A percentile compares a stretch with the other conserved stretches of the same genome.
These are phyloP conservation scores for Cynoglossus semilaevis DNA, from an alignment of 2,113 vertebrate genomes.

Conservation along the genomic window DNA sequence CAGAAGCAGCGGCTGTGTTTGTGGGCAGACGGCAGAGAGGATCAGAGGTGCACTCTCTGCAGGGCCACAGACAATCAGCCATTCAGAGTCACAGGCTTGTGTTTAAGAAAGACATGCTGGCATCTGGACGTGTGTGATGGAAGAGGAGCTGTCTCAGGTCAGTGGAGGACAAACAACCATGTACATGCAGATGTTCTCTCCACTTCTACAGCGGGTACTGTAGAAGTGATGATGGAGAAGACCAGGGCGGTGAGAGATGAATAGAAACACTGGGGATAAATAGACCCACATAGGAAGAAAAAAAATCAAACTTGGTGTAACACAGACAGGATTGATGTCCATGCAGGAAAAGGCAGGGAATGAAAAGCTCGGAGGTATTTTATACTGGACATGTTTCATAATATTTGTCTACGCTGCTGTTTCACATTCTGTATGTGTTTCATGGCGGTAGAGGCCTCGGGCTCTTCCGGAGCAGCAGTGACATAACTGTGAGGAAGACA, in stretches of 20 bases:
- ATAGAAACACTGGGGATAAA: slow-evolving; percentile 6
- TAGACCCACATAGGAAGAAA: slow-evolving; percentile 1
- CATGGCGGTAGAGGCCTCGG: background rate
- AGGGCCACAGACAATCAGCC: slow-evolving; percentile 43
- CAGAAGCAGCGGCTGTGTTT: slow-evolving; percentile 29
- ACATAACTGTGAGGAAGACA: background rate
- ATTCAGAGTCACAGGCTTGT: slow-evolving; percentile 35
- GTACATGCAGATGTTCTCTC: slow-evolving; percentile 34
- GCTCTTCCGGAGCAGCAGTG: background rate
- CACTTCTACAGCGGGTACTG: slow-evolving; percentile 10
- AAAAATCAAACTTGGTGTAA: background rate
- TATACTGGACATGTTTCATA: no score
- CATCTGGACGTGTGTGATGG: slow-evolving; percentile 18
- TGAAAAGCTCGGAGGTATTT: no score
- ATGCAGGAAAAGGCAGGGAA: background rate
- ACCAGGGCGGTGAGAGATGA: background rate
- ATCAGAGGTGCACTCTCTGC: slow-evolving; percentile 31
- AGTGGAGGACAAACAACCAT: slow-evolving; percentile 35
- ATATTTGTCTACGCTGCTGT: no score
- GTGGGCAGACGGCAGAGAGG: slow-evolving; percentile 25
- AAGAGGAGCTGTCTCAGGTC: slow-evolving; percentile 44
- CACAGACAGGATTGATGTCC: background rate
- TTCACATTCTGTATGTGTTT: no score
- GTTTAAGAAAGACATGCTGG: slow-evolving; percentile 38
- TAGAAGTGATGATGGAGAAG: slow-evolving; percentile 3